Base-by-base conservation (phyloP, 2,888 invertebrate species). In the Plusia festucae region DNA sequence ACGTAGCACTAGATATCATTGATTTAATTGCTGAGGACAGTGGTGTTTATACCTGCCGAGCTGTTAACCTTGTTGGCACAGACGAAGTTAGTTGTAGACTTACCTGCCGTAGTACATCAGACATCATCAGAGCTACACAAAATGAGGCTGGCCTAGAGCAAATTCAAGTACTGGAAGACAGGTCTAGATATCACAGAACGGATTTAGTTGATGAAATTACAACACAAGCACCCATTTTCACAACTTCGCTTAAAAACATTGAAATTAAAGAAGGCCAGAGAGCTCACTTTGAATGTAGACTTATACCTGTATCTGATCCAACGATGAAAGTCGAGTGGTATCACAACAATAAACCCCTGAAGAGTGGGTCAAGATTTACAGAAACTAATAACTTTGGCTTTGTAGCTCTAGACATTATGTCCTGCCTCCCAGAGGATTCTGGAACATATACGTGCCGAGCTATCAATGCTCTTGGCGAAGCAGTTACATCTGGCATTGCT, bases 321-420 rank as follows among this genome's bases (percentile, higher is more conserved):
- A 98, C 98, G 2, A 97, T 99, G 97, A 98, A 97, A 89, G 98
- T 99, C 0, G 98, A 99, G 92, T 99, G 99, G 99, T 98, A 98
- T 94, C 98, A 98, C 85, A 99, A 99, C 86, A 98, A 98, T 83
- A 96, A 96, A 77, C 98, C 98, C 0, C 95, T 99, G 0, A 98
- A 98, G 91, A 98, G 98, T 72, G 99, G 99, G 51, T 99, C 99
- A 8, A 97, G 99, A 82, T 99, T 99, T 90, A 98, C 98, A 13
- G 98, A 99, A 92, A 98, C 98, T 9, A 98, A 99, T 87, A 99
- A 98, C 92, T 99, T 99, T 89, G 99, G 99, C 52, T 99, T 99
- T 89, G 99, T 99, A 15, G 98, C 99, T 24, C 95, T 99, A 65
- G 99, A 99, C 88, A 99, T 99, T 80, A 97, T 99, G 95, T 98